Base-by-base conservation (phyloP, 64 coral and sea anemone genomes). In the Pocillopora verrucosa region DNA sequence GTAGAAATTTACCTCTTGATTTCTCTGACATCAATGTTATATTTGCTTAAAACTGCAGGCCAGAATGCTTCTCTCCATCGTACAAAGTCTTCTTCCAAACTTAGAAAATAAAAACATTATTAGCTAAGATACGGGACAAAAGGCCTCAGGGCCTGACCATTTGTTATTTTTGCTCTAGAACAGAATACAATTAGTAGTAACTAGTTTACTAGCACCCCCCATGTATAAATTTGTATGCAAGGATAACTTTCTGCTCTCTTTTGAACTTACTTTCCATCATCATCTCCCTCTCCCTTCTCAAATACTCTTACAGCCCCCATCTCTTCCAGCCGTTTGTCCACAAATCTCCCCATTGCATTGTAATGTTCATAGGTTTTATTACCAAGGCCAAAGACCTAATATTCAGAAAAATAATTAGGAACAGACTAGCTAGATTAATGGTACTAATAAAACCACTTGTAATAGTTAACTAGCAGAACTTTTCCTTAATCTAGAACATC, bases 301-400 rank as follows among this genome's bases (percentile, higher is more conserved):
- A 88, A 98, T 16, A 98, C 65, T 78, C 96, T 91, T 26, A 90
- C 93, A 30, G 81, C 93, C 14, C 96, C 96, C 90, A 98, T 87
- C 36, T 98, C 96, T 38, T 95, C 93, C 3, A 98, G 79, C 30
- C 87, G 74, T 60, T 98, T 98, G 87, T 98, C 96, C 15, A 98
- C 91, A 78, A 92, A 88, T 90, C 91, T 90, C 15, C 93, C 96
- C 96, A 98, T 95, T 25, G 96, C 75, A 87, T 98, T 98, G 74
- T 89, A 98, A 65, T 98, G 92, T 87, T 98, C 96, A 80, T 98
- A 98, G 15, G 96, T 98, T 56, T 98, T 98, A 59, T 98, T 98
- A 3, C 96, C 96, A 56, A 98, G 88, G 68, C 82, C 78, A 95
- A 98, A 98, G 15, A 98, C 96, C 96, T 30, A 30, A 30, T 98